These are phyloP conservation scores for Pseudoatta argentina DNA, from an alignment of 1,140 invertebrate genomes.

Conservation along the genomic window DNA sequence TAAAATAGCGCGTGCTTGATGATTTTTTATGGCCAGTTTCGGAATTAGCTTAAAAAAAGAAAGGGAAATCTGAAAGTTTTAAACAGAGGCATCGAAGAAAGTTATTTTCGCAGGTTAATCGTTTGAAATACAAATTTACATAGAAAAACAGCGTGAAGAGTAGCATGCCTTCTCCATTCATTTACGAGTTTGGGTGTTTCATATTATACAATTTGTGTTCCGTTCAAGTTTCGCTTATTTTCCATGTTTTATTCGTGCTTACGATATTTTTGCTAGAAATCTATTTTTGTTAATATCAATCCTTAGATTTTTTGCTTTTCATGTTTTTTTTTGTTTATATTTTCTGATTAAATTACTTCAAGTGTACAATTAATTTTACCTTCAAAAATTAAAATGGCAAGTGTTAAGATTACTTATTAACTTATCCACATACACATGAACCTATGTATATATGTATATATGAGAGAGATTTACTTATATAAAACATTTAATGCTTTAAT, in stretches of 20 bases:
- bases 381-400: too few species aligned
- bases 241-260: constrained; percentile 16
- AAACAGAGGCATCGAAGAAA: constrained; percentile 8
- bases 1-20: constrained; percentile 7
- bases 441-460: too few species aligned
- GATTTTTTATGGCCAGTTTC: constrained; percentile 11
- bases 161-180: constrained; percentile 21
- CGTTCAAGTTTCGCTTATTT: constrained; percentile 30
- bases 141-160: constrained; percentile 70
- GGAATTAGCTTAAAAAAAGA: constrained; percentile 39
- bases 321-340: not conserved
- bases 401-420: too few species aligned
- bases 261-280: constrained; percentile 21
- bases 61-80: constrained; percentile 47
- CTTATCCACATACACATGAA: too few species aligned
- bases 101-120: constrained; percentile 74
- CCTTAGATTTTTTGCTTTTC: constrained; percentile 21
- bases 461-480: not conserved
- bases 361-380: not conserved
- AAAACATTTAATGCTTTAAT: constrained; percentile 15
- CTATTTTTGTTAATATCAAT: constrained; percentile 45
- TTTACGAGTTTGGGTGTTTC: constrained; percentile 52
- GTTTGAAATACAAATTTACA: constrained; percentile 75
- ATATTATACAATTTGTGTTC: not conserved
- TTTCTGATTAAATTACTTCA: not conserved